Conservation (phyloP, 2,888 invertebrate genomes). For the Girardia tigrina region DNA sequence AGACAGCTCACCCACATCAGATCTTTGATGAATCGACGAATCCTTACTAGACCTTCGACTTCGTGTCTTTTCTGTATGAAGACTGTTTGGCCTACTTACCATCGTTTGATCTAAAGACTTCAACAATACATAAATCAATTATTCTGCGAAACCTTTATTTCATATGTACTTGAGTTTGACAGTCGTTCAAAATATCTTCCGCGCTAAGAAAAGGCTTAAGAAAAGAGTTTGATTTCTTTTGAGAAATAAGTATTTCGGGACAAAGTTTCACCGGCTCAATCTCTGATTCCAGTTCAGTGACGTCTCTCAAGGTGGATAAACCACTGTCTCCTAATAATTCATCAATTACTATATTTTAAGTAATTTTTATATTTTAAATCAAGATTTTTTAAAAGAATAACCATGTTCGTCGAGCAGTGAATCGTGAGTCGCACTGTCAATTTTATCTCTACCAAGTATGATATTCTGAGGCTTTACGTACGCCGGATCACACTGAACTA, state of each 20-base stretch:
- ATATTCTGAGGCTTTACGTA: not conserved
- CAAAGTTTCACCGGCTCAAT: slow-evolving; percentile 39
- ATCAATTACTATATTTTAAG: not conserved
- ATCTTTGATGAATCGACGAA: not conserved
- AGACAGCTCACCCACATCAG: not conserved
- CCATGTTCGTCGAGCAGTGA: not conserved
- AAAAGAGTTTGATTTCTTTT: not conserved
- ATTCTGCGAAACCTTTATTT: not conserved
- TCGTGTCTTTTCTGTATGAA: not conserved
- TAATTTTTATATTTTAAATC: not conserved
- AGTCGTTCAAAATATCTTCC: not conserved
- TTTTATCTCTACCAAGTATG: not conserved
- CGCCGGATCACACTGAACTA: slow-evolving; percentile 34
- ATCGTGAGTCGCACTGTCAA: not conserved
- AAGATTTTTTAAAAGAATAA: not conserved
- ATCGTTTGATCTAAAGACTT: not conserved
- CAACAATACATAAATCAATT: not conserved
- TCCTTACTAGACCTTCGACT: not conserved
- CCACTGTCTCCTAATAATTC: slow-evolving; percentile 47
- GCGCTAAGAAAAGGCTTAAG: not conserved
- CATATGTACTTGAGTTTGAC: slow-evolving; percentile 6
- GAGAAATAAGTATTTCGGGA: not conserved
- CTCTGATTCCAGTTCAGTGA: slow-evolving; percentile 45
- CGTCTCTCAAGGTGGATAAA: slow-evolving; percentile 50
- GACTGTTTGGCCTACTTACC: not conserved